Evolutionary conservation across 92 coral and sea anemone genomes (phyloP).

Genomic region (Siderastrea radians): DNA sequence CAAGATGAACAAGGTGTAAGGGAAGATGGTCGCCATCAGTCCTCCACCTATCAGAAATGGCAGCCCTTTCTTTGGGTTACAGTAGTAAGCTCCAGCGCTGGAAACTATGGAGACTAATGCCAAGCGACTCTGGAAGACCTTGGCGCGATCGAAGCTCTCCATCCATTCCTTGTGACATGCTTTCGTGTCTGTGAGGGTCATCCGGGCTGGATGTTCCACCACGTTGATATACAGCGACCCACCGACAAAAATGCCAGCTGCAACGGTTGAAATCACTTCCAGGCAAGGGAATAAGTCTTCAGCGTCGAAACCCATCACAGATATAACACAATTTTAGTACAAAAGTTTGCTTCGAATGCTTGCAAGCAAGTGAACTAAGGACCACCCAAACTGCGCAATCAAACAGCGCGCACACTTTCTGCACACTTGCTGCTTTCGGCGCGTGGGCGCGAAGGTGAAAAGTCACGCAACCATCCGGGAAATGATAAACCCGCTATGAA

Average conservation of each 20-base stretch:
- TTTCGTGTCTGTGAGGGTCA: conserved; percentile 80
- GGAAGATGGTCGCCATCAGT: conserved; percentile 69
- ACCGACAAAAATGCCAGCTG: conserved; percentile 80
- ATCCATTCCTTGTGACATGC: conserved; percentile 84
- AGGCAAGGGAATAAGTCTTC: conserved; percentile 75
- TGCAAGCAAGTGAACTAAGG: not conserved
- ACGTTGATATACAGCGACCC: conserved; percentile 80
- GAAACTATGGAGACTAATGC: conserved; percentile 62
- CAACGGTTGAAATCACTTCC: conserved; percentile 72
- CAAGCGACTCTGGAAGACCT: conserved; percentile 71
- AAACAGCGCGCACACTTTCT: conserved; percentile 5
- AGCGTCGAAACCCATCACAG: conserved; percentile 71
- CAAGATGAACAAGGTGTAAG: conserved; percentile 77
- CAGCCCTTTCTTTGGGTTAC: conserved; percentile 77
- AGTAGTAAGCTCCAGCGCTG: conserved; percentile 77
- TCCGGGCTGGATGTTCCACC: conserved; percentile 87
- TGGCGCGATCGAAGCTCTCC: conserved; percentile 79
- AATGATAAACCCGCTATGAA: not conserved
- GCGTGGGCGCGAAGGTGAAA: not conserved
- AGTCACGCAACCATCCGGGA: not conserved
- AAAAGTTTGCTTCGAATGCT: not conserved
- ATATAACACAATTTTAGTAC: not conserved
- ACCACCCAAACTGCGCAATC: not conserved
- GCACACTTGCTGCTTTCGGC: not conserved
- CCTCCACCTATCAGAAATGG: conserved; percentile 83